Conservation (phyloP, 2,888 invertebrate genomes). For the Trissolcus japonicus region DNA sequence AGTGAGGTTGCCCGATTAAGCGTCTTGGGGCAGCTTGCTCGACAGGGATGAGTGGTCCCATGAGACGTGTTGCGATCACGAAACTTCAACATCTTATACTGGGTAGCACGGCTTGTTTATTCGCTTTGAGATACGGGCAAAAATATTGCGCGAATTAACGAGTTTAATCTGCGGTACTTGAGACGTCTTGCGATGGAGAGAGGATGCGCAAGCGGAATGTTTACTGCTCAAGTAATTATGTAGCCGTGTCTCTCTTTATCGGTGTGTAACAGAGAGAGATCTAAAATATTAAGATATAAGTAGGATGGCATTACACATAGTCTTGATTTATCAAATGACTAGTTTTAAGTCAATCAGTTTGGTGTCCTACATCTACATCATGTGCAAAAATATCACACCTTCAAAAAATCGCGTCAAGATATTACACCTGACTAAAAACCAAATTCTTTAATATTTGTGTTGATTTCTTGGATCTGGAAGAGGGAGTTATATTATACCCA, state of each 20-base stretch:
- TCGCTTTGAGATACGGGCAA: conserved; percentile 38
- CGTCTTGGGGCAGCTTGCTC: conserved; percentile 55
- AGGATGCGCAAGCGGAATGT: neutral
- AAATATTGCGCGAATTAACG: conserved; percentile 49
- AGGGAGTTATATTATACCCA: too few species aligned
- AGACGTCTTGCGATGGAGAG: conserved; percentile 8
- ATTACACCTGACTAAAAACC: too few species aligned
- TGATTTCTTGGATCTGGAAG: too few species aligned
- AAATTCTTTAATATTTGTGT: too few species aligned
- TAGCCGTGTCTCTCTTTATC: conserved; percentile 6
- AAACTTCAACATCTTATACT: conserved; percentile 52
- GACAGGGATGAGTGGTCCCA: conserved; percentile 47
- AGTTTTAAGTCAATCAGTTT: too few species aligned
- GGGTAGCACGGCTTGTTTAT: conserved; percentile 52
- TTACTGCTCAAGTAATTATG: conserved; percentile 25
- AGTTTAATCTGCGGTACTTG: conserved; percentile 36
- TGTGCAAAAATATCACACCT: too few species aligned
- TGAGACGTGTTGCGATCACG: conserved; percentile 50
- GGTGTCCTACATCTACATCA: too few species aligned
- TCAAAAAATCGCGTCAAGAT: too few species aligned
- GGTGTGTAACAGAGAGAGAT: neutral
- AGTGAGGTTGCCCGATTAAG: conserved; percentile 59
- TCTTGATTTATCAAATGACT: too few species aligned
- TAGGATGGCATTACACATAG: neutral
- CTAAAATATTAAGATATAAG: neutral